These are phyloP conservation scores for Remorina albescens DNA, from an alignment of 2,797 vertebrate species.

Conservation along the genomic window DNA sequence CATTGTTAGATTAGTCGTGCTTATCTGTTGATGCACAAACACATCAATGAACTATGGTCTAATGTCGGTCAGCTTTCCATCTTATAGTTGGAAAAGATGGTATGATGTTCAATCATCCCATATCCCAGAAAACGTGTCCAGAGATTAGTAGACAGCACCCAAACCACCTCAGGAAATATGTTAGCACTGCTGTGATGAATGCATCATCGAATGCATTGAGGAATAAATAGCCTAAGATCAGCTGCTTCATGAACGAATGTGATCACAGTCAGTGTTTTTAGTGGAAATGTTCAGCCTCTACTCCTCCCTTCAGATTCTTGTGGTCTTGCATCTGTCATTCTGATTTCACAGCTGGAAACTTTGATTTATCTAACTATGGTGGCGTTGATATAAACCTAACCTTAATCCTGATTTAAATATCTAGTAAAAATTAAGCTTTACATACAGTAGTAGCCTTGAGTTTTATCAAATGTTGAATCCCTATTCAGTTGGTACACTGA, in stretches of 20 bases:
- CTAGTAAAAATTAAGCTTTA: background rate
- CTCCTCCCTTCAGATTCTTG: background rate
- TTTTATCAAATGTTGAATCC: background rate
- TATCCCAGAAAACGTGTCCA: background rate
- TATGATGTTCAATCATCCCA: background rate
- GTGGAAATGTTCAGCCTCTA: background rate
- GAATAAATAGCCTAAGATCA: constrained; percentile 73
- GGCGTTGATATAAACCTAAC: background rate
- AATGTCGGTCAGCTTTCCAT: background rate
- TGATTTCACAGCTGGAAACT: constrained; percentile 5
- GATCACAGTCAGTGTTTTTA: constrained; percentile 53
- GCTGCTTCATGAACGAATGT: constrained; percentile 37
- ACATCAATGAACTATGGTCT: background rate
- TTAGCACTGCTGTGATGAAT: constrained; percentile 20
- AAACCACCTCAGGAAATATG: constrained; percentile 10
- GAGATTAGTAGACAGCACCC: constrained; percentile 21
- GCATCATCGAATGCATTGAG: constrained; percentile 46
- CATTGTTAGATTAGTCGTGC: background rate
- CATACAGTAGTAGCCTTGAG: background rate
- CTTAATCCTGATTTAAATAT: background rate
- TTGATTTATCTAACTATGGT: background rate
- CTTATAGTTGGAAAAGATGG: background rate
- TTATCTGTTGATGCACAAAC: too few species aligned
- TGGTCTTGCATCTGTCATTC: constrained; percentile 18
- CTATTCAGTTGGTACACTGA: background rate